phyloP scores from a whole-genome alignment of 2,888 invertebrate species.

The Ecliptopera silaceata region DNA sequence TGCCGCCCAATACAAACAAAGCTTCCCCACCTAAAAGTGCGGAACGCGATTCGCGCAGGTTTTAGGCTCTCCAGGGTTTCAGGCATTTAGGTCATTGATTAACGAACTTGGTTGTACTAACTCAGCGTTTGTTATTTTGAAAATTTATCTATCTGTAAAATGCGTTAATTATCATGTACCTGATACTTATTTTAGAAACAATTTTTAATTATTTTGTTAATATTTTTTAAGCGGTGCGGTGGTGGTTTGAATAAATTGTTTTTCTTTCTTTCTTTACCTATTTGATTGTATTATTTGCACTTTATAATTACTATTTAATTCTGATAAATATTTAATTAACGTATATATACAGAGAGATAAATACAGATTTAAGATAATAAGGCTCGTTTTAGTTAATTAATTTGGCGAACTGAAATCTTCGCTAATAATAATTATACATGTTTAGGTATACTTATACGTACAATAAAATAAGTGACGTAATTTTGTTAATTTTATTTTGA shows the following conservation, averaged over 20 bases:
- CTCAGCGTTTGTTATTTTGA: background rate
- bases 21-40: background rate
- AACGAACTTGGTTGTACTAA: background rate
- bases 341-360: too few relatives aligned
- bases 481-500: background rate
- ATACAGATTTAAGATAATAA: background rate
- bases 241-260: too few relatives aligned
- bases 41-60: conserved; percentile 17
- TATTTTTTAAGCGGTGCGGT: too few relatives aligned
- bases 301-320: too few relatives aligned
- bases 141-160: background rate
- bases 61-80: background rate
- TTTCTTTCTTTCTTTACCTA: too few relatives aligned
- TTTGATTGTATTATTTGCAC: too few relatives aligned
- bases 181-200: too few relatives aligned
- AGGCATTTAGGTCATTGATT: conserved; percentile 26
- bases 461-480: background rate
- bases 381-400: background rate
- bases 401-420: background rate
- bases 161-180: too few relatives aligned
- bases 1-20: conserved; percentile 15
- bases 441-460: background rate
- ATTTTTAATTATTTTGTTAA: too few relatives aligned
- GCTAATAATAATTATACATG: background rate
- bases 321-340: too few relatives aligned